Percentiles rank a stretch among this genome's conserved stretches.
These are phyloP conservation scores for Myiozetetes cayanensis DNA, from an alignment of 2,113 vertebrate genomes.

Conservation along the genomic window DNA sequence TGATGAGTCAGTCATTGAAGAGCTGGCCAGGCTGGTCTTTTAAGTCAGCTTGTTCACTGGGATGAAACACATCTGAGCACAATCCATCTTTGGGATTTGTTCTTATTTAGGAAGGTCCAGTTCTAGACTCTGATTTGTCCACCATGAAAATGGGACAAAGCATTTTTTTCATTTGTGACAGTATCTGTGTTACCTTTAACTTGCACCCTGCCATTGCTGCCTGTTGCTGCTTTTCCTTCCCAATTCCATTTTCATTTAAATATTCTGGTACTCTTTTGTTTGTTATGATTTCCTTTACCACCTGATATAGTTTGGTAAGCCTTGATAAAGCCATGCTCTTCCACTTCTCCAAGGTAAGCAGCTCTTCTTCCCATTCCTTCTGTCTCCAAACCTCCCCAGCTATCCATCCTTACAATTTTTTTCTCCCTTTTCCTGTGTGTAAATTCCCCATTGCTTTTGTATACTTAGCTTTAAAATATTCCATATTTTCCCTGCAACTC, in stretches of 20 bases:
- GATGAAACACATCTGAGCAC: neutral
- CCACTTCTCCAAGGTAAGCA: neutral
- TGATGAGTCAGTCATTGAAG: neutral
- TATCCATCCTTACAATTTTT: neutral
- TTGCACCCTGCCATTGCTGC: neutral
- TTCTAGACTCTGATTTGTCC: neutral
- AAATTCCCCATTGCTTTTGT: neutral
- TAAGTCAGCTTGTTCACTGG: neutral
- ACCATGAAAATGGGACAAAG: neutral
- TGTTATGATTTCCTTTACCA: neutral
- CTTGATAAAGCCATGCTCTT: neutral
- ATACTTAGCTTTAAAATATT: neutral
- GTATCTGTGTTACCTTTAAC: neutral
- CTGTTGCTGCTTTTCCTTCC: neutral
- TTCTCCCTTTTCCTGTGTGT: neutral
- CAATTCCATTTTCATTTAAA: neutral
- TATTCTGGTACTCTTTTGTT: neutral
- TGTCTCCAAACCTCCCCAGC: neutral
- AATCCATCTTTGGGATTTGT: neutral
- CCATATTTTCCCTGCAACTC: neutral
- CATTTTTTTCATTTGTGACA: neutral
- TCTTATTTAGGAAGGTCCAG: neutral
- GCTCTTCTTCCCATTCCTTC: neutral
- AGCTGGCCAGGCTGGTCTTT: neutral
- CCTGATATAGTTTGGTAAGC: neutral